Evolutionary conservation across 2,888 invertebrate genomes (phyloP).

Genomic region (Cheilosia variabilis): DNA sequence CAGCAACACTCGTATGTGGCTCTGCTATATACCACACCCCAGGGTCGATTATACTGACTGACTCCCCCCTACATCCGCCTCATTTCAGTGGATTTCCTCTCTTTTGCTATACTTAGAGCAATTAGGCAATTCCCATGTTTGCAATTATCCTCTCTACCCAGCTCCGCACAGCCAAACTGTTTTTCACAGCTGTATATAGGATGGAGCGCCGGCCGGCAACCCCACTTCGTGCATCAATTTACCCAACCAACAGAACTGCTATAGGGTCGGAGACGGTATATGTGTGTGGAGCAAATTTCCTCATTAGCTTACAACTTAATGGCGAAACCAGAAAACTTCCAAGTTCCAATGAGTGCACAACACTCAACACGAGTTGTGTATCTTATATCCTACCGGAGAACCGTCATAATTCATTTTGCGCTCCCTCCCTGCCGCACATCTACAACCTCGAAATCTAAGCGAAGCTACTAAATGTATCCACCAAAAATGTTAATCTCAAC

Average conservation of each 20-base stretch:
- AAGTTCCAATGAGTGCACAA: conserved; percentile 65
- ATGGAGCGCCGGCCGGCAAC: background rate
- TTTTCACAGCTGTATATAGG: conserved; percentile 35
- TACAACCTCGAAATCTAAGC: conserved; percentile 28
- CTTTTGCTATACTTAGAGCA: conserved; percentile 77
- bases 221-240: conserved; percentile 51
- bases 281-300: conserved; percentile 72
- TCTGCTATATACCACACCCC: conserved; percentile 1
- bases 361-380: conserved; percentile 56
- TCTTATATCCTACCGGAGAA: conserved; percentile 57
- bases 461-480: conserved; percentile 48
- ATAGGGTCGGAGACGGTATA: background rate
- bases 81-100: conserved; percentile 23
- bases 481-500: conserved; percentile 58
- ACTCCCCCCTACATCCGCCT: background rate
- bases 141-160: conserved; percentile 79
- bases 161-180: conserved; percentile 44
- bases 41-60: conserved; percentile 9
- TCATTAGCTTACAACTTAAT: conserved; percentile 76
- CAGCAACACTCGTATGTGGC: conserved; percentile 38
- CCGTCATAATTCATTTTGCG: conserved; percentile 68
- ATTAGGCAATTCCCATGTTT: conserved; percentile 82
- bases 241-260: conserved; percentile 40
- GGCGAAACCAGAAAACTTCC: conserved; percentile 65
- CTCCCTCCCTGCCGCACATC: background rate